Evolutionary conservation across 2,113 vertebrate genomes (phyloP), one percentile per base, ranked within the genome.

Genomic region (Cyprinodon variegatus): DNA sequence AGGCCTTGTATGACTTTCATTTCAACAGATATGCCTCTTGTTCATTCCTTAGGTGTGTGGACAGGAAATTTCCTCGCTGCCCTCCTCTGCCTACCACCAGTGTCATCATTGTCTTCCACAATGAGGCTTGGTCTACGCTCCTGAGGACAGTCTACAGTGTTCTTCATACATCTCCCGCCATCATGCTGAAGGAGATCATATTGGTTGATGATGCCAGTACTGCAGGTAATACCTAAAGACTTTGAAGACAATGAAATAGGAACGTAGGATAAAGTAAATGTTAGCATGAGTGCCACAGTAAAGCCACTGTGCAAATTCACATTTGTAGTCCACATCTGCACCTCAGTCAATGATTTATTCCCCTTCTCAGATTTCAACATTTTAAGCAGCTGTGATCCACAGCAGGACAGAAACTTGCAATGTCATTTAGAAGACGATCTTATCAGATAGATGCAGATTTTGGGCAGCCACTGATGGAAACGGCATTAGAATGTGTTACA

Each of bases 201-300:
- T 61, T 99, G 83, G 98, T 99, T 73, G 98, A 99, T 2, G 98
- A 99, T 0, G 97, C 97, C 88, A 99, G 97, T 89, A 94, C 90
- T 0, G 96, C 97, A 29, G 97, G 98, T 98, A 41, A 11, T 10
- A 2, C n/a, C 14, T 12, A 36, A 13, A 61, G 2, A 4, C 3
- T 10, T 0, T 68, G 57, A n/a, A 57, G 46, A 36, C 1, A 22
- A 10, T 15, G 5, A n/a, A 57, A 57, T n/a, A 3, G 50, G 50
- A 57, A 3, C 6, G 15, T 5, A 53, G 15, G 2, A 17, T 14
- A 53, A 53, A 15, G 13, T 15, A 20, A 53, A 53, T 20, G 48
- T 53, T 15, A 53, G 4, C 5, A 5, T 50, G 48, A 50, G 48
- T 17, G 1, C 5, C 2, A 6, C 48, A 50, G 5, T 5, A 50